Evolutionary conservation across 92 coral and sea anemone species (phyloP), one percentile per base, ranked within the genome.

Genomic region (Bergia puertoricense): DNA sequence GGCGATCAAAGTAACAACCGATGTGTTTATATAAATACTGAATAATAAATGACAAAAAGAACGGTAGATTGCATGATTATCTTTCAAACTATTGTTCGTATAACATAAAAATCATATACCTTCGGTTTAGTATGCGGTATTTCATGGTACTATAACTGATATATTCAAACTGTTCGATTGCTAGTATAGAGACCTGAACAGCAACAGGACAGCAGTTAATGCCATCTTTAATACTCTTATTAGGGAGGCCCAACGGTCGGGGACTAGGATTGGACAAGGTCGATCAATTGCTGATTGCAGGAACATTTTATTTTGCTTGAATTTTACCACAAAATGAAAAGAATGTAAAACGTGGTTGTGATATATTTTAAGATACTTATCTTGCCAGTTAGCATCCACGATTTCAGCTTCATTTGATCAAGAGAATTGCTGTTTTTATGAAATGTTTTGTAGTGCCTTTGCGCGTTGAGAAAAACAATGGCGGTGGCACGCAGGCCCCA

Each of bases 401-500:
- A 30, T 69, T 69, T 69, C 41, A 69, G 42, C 75, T 20, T 69
- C 75, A 69, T 69, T 69, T 6, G 5, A 69, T 36, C 75, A 69
- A 69, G 41, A 30, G 75, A 69, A 69, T 37, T 23, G 22, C 22
- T 69, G 39, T 23, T 69, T 69, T 69, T 69, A 69, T 69, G 38
- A 8, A 69, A 0, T 30, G 75, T 69, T 69, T 5, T 69, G 39
- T 8, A 69, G 75, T 69, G 75, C 20, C 75, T 69, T n/a, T 2
- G 37, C 0, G 40, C 74, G 74, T 69, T 30, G 74, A 0, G 38
- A 5, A 18, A 3, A 59, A 62, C 74, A 42, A 81, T 59, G 74
- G 84, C 72, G 45, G 40, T 80, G 84, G 84, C 84, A 56, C 72
- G 72, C 71, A 13, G 71, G 72, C 71, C n/a, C 69, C 84, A 51